Base-by-base conservation (phyloP, 2,888 invertebrate species). In the Hirudinaria manillensis region DNA sequence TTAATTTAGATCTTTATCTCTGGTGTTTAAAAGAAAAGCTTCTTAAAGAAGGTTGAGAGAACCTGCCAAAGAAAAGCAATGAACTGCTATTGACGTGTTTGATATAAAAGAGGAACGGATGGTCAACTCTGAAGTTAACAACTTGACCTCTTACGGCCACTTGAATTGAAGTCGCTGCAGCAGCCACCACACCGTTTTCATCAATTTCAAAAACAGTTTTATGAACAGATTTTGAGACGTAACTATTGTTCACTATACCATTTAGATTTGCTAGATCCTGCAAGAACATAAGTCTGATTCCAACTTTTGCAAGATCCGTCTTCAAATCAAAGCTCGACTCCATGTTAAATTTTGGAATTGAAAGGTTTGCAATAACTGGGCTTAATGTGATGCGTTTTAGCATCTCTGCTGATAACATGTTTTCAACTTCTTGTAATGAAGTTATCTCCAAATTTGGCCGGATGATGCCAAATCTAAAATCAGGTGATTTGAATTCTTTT, bases 131-230 rank as follows among this genome's bases (percentile, higher is more conserved):
- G 61, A 61, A 61, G 45, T 45, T 45, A 1, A 45, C 45, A 10
- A 10, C 45, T 10, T 16, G 13, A 45, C 45, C 45, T 16, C 45
- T 45, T 10, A 45, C 16, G 45, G 45, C 10, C 6, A 45, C 45
- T 16, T 45, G 45, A 45, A 45, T 45, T 16, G 45, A 10, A 16
- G 81, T 81, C 19, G 81, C 81, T 19, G 80, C 81, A 10, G 81
- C 80, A 6, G 81, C 81, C 77, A 82, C 81, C 3, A 78, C 76
- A 7, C 81, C 81, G 56, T 82, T 79, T 75, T 81, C 81, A 74
- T 81, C 79, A 55, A 81, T 81, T 51, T 81, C 81, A 24, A 81
- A 67, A 29, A 83, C 83, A 6, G 84, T 83, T 78, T 84, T 83
- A 77, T 84, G 84, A 13, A 82, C 72, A 4, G 83, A 81, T 61